phyloP scores from a whole-genome alignment of 2,113 vertebrate species.

The Percina caprodes region DNA sequence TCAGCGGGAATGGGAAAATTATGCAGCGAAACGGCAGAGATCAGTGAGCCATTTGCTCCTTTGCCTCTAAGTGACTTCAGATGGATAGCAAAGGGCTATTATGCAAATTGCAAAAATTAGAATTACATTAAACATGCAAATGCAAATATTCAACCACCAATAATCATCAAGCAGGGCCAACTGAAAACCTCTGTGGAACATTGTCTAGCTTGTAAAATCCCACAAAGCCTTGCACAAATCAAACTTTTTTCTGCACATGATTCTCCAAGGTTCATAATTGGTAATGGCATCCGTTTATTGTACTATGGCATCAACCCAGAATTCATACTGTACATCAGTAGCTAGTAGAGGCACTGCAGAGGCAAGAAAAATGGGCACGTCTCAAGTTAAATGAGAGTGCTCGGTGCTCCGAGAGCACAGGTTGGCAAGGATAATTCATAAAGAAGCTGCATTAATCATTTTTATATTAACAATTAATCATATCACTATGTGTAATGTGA shows the following conservation, averaged over 20 bases:
- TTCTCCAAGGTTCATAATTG: neutral
- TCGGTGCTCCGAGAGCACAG: neutral
- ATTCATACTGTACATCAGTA: neutral
- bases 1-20: constrained; percentile 79
- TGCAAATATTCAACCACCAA: constrained; percentile 63
- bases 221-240: constrained; percentile 5
- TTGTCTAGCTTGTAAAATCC: constrained; percentile 14
- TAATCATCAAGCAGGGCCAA: constrained; percentile 40
- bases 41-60: constrained; percentile 60
- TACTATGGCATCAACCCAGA: neutral
- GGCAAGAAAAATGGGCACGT: neutral
- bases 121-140: constrained; percentile 72
- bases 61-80: constrained; percentile 68
- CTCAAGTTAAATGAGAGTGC: neutral
- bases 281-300: neutral
- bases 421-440: neutral
- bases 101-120: constrained; percentile 75
- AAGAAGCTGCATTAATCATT: neutral
- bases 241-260: neutral
- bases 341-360: neutral
- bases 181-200: constrained; percentile 32
- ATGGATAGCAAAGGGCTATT: constrained; percentile 70
- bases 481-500: neutral
- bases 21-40: constrained; percentile 65
- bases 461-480: neutral